These are phyloP conservation scores for Clepsis dumicolana DNA, from an alignment of 2,888 invertebrate genomes.

Conservation along the genomic window DNA sequence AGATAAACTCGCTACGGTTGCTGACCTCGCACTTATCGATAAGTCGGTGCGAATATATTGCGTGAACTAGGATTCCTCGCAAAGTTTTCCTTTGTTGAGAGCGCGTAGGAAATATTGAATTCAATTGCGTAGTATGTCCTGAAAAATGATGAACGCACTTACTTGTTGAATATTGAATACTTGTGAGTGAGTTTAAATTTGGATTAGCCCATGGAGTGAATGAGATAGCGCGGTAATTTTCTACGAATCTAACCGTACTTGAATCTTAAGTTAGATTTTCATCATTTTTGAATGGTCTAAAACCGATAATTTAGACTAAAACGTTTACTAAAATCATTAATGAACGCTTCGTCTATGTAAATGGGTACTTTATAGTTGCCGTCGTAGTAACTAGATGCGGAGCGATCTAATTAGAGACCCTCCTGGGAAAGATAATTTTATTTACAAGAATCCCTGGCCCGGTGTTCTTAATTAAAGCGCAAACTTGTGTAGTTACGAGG, in stretches of 20 bases:
- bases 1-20: neutral
- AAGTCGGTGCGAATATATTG: neutral
- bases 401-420: conserved; percentile 27
- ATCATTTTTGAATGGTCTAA: neutral
- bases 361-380: conserved; percentile 5
- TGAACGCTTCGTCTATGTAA: neutral
- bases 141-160: neutral
- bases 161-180: neutral
- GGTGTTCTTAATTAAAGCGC: conserved; percentile 22
- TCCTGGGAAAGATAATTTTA: conserved; percentile 7
- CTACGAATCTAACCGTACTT: neutral
- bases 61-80: neutral
- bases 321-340: neutral
- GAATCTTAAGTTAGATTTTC: neutral
- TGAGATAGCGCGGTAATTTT: too few species aligned
- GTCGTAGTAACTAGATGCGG: conserved; percentile 25
- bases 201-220: too few species aligned
- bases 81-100: neutral
- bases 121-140: neutral
- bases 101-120: neutral
- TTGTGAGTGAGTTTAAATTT: too few species aligned
- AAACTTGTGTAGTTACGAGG: conserved; percentile 19
- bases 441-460: conserved; percentile 15
- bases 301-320: neutral
- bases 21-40: neutral